Conservation (phyloP, 2,797 vertebrate species). For the Gymnothorax javanicus region DNA sequence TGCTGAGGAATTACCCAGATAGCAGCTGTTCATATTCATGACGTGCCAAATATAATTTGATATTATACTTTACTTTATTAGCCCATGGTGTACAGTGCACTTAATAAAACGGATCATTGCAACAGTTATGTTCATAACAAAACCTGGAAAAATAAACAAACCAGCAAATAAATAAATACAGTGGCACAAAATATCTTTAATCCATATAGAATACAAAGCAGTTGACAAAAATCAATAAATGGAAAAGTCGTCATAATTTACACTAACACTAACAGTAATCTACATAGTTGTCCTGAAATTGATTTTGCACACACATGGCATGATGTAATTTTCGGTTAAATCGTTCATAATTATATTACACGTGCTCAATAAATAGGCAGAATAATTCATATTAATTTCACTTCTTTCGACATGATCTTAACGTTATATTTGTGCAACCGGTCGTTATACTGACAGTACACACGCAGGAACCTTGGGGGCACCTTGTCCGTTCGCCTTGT, state of each 20-base stretch:
- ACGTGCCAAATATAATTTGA: no score
- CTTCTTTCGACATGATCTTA: background rate
- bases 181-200: background rate
- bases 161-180: background rate
- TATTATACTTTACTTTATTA: no score
- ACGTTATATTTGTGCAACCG: background rate
- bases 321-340: background rate
- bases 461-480: constrained; percentile 69
- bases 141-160: background rate
- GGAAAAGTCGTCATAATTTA: background rate
- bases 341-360: background rate
- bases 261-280: background rate
- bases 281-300: no score
- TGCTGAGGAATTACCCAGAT: no score
- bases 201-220: background rate
- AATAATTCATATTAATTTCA: background rate
- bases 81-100: no score
- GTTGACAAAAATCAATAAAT: background rate
- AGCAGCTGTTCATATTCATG: no score
- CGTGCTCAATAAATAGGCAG: background rate
- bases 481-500: constrained; percentile 75
- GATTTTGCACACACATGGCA: background rate
- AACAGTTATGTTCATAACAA: background rate
- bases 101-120: background rate
- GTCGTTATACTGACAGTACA: constrained; percentile 50